Evolutionary conservation across 1,140 invertebrate species (phyloP), one percentile per base, ranked within the genome.

Genomic region (Caenorhabditis tropicalis): DNA sequence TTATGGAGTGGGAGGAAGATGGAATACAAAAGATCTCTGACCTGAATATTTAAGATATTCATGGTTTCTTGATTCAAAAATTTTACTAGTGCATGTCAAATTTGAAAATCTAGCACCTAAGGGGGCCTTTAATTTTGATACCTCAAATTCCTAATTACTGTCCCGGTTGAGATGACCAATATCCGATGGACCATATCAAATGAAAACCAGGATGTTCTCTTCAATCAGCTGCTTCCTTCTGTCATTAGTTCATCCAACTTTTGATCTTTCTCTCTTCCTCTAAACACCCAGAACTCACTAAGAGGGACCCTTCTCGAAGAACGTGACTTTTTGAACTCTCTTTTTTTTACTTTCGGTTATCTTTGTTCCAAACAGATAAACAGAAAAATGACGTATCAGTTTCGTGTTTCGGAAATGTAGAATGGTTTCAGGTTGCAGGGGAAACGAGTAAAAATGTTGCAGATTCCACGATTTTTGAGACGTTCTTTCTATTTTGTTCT

Each of bases 291-390:
- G 21, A n/a, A 33, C 60, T 27, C 31, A 27, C n/a, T 10, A n/a
- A n/a, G 19, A 21, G 36, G 65, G 19, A 15, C 36, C 65, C 43
- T 24, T 79, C 21, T 46, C 4, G 39, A 19, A 29, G 21, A 81
- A 36, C 33, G 79, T 81, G 79, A 81, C 48, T 81, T 81, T 81
- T 81, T 51, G 79, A 81, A 81, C 51, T 81, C 29, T 81, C 21
- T 51, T 33, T 9, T 81, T 33, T 33, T 65, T 74, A 43, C 43
- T 74, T 24, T 24, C 43, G 6, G 29, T 60, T 60, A 60, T 43
- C 65, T 74, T 74, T 74, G 5, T 31, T 43, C 29, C 65, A 3
- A 74, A 74, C 9, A 65, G 33, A 65, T 39, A 74, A 24, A 43
- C 10, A 74, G 5, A 36, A 15, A 43, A 1, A 74, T 9, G 36